These are phyloP conservation scores for Apostichopus leukothele DNA, from an alignment of 53 echinoderm and acorn worm genomes.

Conservation along the genomic window DNA sequence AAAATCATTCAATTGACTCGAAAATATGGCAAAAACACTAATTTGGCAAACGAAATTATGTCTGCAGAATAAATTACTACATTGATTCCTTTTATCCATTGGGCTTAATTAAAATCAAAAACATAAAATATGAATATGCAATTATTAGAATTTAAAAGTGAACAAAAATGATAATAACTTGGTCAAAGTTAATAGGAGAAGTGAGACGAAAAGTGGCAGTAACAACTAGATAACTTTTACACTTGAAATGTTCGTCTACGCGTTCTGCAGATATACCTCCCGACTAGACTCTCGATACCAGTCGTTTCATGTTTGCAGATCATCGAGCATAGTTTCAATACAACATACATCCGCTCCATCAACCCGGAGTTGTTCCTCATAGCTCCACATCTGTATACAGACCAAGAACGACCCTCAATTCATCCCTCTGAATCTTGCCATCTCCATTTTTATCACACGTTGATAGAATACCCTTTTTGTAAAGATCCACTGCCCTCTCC, in stretches of 20 bases:
- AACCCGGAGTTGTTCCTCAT: background rate
- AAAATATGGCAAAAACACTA: no score
- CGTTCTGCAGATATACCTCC: background rate
- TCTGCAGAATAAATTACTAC: no score
- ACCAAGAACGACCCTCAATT: conserved; percentile 66
- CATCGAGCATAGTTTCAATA: background rate
- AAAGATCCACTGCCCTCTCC: conserved; percentile 59
- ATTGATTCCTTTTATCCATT: no score
- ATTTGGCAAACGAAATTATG: no score
- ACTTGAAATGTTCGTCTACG: background rate
- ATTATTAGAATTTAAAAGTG: background rate
- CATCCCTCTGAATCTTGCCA: conserved; percentile 66
- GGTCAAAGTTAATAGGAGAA: background rate
- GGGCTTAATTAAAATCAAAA: no score
- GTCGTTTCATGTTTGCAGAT: background rate
- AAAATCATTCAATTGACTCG: no score
- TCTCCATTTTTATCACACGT: conserved; percentile 69
- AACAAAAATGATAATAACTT: background rate
- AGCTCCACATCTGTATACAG: conserved; percentile 59
- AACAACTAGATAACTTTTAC: background rate
- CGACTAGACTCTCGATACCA: background rate
- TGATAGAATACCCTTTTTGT: conserved; percentile 61
- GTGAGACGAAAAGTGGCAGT: background rate
- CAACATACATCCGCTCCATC: no score
- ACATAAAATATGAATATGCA: no score